Evolutionary conservation across 1,140 invertebrate species (phyloP), one percentile per base, ranked within the genome.

Genomic region (Camponotus vicinus): DNA sequence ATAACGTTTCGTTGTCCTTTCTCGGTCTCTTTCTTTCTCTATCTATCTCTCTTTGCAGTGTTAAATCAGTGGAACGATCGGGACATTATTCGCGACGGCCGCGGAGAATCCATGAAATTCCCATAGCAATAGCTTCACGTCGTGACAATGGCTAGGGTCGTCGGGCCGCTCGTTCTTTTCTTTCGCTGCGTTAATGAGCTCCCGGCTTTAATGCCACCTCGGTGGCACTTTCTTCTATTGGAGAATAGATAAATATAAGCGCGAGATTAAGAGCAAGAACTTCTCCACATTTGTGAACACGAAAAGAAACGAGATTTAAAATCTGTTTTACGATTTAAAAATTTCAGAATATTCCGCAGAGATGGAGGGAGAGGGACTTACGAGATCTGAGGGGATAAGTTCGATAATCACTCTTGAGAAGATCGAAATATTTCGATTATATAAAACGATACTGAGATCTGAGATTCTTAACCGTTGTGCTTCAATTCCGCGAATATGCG

Each of bases 21-120:
- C 66, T 18, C 37, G 27, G 21, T n/a, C 18, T 49, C 42, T 69
- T 42, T 49, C 45, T 49, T 3, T 13, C 52, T 21, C 34, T 69
- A 32, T 42, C 64, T 42, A 18, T 40, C 55, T 80, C 8, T 66
- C 77, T 75, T 52, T 83, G 57, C 77, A 21, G 78, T 80, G 86
- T 85, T 88, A 90, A 90, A 90, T 90, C 89, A 90, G 78, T 77
- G 89, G 70, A 90, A 90, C 89, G 89, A 90, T 90, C 89, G 87
- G 85, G 57, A 87, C 86, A 85, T 88, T 86, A 89, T 88, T 89
- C 87, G 71, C 86, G 78, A 88, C 84, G 86, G 75, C 86, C 88
- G 86, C 67, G 86, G 88, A 86, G 76, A 90, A 90, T 90, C 89
- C 89, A 90, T 90, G 89, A 90, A 90, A 90, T 88, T 88, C 89